Evolutionary conservation across 2,113 vertebrate genomes (phyloP).

Genomic region (Varanus komodoensis): DNA sequence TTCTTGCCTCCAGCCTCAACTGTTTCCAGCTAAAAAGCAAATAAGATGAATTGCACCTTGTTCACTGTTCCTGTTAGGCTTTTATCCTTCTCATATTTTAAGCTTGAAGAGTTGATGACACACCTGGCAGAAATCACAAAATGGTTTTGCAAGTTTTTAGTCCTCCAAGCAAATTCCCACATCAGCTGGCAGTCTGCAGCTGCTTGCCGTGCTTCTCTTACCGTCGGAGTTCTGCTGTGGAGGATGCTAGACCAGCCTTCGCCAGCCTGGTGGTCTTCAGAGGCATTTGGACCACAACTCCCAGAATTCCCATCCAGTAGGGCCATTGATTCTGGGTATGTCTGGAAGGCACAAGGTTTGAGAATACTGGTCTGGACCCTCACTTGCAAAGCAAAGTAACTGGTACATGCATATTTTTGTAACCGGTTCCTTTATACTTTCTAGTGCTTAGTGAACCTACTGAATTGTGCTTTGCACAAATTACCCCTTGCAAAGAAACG

Average conservation of each 20-base stretch:
- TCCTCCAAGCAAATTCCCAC: neutral
- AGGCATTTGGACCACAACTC: no score
- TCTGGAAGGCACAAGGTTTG: no score
- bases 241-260: neutral
- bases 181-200: neutral
- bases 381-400: neutral
- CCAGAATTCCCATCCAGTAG: no score
- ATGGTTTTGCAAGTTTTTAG: neutral
- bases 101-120: neutral
- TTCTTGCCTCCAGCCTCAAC: neutral
- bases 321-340: no score
- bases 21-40: neutral
- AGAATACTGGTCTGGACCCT: neutral
- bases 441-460: neutral
- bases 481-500: neutral
- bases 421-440: neutral
- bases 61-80: neutral
- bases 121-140: neutral
- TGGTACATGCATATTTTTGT: neutral
- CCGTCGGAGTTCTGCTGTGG: neutral
- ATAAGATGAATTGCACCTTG: neutral
- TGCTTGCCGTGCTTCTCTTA: neutral
- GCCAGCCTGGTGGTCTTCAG: no score
- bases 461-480: neutral
- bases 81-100: neutral